A percentile compares a stretch with the other conserved stretches of the same genome.
Conservation (phyloP, 2,888 invertebrate species). For the Acheta domesticus region DNA sequence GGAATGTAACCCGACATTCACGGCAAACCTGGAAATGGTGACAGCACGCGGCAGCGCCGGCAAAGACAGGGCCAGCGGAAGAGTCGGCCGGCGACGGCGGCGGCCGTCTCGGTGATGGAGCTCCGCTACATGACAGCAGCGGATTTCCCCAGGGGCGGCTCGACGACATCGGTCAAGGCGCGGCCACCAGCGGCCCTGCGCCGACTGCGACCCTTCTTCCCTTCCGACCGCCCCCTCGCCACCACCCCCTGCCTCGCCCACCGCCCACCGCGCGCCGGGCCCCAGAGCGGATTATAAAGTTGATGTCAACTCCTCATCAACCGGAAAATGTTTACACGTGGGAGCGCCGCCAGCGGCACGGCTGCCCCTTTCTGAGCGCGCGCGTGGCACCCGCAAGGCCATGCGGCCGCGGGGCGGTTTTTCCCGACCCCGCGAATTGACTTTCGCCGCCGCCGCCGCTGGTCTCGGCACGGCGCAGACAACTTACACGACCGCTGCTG, state of each 20-base stretch:
- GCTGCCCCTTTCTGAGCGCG: background rate
- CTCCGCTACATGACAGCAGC: background rate
- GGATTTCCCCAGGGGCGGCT: background rate
- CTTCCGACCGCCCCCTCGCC: background rate
- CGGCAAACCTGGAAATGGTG: too few relatives aligned
- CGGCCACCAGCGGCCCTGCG: background rate
- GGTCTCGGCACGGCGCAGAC: background rate
- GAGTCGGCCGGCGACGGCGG: background rate
- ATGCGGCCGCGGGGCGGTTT: background rate
- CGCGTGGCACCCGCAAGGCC: background rate
- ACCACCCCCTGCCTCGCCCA: background rate
- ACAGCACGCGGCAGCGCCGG: too few relatives aligned
- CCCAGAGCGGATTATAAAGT: conserved; percentile 18
- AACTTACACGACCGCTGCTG: conserved; percentile 18
- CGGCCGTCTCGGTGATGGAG: conserved; percentile 18
- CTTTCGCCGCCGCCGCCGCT: background rate
- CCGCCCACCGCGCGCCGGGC: background rate
- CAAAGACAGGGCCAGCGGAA: too few relatives aligned
- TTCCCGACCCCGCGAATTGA: conserved; percentile 3
- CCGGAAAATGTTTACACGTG: conserved; percentile 9
- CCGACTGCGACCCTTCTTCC: background rate
- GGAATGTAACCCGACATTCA: too few relatives aligned
- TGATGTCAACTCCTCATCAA: conserved; percentile 10
- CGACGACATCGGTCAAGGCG: conserved; percentile 18
- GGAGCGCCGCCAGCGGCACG: background rate